Evolutionary conservation across 2,113 vertebrate species (phyloP).

Genomic region (Tursiops truncatus): DNA sequence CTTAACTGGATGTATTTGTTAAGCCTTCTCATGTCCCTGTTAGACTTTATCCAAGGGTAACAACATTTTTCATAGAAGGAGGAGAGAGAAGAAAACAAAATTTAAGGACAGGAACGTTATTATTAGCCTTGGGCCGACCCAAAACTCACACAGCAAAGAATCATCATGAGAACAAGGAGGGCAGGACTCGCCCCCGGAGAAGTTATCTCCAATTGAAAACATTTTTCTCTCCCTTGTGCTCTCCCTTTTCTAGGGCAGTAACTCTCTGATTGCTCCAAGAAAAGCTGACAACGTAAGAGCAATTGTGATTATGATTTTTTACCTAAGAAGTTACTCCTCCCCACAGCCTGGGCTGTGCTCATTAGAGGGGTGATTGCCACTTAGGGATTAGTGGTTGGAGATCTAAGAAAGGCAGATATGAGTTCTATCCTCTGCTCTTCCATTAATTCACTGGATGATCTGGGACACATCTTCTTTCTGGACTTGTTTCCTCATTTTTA

Average conservation of each 20-base stretch:
- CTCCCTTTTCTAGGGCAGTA: neutral
- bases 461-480: neutral
- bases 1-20: neutral
- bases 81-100: neutral
- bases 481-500: neutral
- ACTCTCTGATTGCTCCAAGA: neutral
- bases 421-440: neutral
- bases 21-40: neutral
- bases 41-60: neutral
- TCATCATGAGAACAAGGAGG: neutral
- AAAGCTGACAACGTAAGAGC: neutral
- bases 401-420: neutral
- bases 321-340: neutral
- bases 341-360: neutral
- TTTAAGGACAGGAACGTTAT: neutral
- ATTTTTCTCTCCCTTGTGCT: neutral
- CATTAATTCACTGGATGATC: neutral
- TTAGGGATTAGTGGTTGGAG: neutral
- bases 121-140: neutral
- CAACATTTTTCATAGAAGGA: neutral
- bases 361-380: neutral
- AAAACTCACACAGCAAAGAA: neutral
- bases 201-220: slow-evolving; percentile 25
- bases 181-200: neutral
- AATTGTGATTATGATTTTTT: neutral